Evolutionary conservation across 2,113 vertebrate genomes (phyloP).

Genomic region (Ptychochromis oligacanthus): DNA sequence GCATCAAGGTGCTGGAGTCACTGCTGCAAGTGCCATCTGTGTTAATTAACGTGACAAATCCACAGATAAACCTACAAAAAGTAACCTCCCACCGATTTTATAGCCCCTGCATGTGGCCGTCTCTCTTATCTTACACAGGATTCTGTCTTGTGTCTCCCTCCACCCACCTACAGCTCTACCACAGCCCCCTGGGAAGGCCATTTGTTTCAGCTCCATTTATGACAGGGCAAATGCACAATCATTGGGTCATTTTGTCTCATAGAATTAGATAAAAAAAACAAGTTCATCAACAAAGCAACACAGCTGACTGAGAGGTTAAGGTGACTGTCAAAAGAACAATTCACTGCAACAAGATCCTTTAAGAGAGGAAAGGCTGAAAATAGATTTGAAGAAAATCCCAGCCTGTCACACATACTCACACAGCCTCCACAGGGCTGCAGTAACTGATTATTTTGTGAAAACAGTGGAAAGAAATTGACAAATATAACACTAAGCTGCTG

Average conservation of each 20-base stretch:
- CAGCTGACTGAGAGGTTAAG: slow-evolving; percentile 7
- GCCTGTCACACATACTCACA: slow-evolving; percentile 19
- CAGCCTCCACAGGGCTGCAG: neutral
- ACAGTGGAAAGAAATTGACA: slow-evolving; percentile 13
- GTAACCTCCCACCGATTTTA: neutral
- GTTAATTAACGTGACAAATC: neutral
- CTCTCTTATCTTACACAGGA: neutral
- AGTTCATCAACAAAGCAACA: neutral
- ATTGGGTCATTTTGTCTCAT: neutral
- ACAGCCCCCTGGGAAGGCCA: neutral
- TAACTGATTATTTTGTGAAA: slow-evolving; percentile 16
- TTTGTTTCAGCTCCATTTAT: neutral
- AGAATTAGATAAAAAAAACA: neutral
- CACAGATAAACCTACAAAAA: neutral
- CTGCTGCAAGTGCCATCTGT: neutral
- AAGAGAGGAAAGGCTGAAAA: slow-evolving; percentile 39
- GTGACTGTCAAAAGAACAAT: slow-evolving; percentile 3
- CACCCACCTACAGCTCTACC: neutral
- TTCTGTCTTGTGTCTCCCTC: neutral
- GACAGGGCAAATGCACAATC: neutral
- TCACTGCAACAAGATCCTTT: neutral
- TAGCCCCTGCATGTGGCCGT: neutral
- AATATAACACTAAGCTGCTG: slow-evolving; percentile 49
- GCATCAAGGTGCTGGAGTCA: neutral
- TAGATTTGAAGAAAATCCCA: slow-evolving; percentile 33